Base-by-base conservation (phyloP, 2,797 vertebrate genomes). In the Molothrus ater region DNA sequence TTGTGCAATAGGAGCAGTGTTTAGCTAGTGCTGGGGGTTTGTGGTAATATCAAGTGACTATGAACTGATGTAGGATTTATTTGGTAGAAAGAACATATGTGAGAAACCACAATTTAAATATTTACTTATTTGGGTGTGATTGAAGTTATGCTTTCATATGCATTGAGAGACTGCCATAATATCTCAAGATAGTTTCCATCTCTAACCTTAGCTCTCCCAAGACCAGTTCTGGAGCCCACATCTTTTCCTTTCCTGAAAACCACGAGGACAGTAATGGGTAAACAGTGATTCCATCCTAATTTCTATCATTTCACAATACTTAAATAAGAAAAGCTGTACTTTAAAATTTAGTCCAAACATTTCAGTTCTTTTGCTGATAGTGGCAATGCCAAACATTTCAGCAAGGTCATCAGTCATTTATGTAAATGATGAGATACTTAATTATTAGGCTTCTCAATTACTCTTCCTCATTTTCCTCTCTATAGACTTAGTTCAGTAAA, bases 191-290 rank as follows among this genome's bases (percentile, higher is more conserved):
- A 80, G n/a, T 78, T 90, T 94, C 50, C 8, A 15, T 93, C 73
- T 91, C 78, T 86, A 26, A 92, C 64, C 80, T 74, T 84, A 95
- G 92, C 34, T 92, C 26, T 75, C 32, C 84, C 63, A 3, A 91
- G 73, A 86, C 87, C 54, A 42, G 32, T 69, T 63, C 26, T 87
- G 93, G 74, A 93, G 47, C 28, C 90, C 36, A 79, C 81, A 32
- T 31, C 63, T 72, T 72, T 91, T 72, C 66, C 94, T 61, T 54
- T 88, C 34, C 70, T 79, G 84, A 70, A 91, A 95, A 89, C 70
- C 42, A 81, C 2, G 0, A 92, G 32, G 64, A 65, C 38, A 79
- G 38, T 57, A 11, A 89, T 64, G 48, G 84, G 81, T 96, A 96
- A 94, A 95, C 28, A 50, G 8, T 45, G 18, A 78, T 84, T 86